These are phyloP conservation scores for Cichladusa arquata DNA, from an alignment of 2,113 vertebrate genomes.

Conservation along the genomic window DNA sequence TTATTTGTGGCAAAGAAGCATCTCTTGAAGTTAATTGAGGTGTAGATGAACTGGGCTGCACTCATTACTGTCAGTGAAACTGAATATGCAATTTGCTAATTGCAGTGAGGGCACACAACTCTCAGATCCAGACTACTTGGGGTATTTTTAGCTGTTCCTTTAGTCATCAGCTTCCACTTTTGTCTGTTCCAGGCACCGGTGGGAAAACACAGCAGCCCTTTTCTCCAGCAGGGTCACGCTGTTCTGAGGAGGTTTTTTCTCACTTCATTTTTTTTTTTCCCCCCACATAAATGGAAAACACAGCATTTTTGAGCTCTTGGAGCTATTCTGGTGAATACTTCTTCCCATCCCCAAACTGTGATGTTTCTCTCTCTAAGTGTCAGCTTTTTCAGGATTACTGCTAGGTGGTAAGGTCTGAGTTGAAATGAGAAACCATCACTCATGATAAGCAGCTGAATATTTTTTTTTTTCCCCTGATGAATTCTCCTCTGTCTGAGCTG, in stretches of 20 bases:
- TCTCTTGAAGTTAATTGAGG: not conserved
- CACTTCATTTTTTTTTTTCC: not conserved
- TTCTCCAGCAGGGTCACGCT: not conserved
- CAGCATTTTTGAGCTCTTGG: not conserved
- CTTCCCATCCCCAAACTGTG: not conserved
- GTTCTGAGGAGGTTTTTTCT: not conserved
- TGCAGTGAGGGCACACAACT: not conserved
- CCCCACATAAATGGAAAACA: not conserved
- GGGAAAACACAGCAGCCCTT: slow-evolving; percentile 12
- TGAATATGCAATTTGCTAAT: not conserved
- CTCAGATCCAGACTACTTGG: not conserved
- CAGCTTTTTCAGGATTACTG: not conserved
- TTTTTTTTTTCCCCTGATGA: not conserved
- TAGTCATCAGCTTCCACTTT: slow-evolving; percentile 19
- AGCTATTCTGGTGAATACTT: not conserved
- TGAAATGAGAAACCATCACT: not conserved
- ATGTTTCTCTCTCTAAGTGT: not conserved
- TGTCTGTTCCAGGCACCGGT: not conserved
- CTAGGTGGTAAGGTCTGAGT: not conserved
- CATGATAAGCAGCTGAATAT: not conserved
- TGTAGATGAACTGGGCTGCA: not conserved
- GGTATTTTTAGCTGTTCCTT: slow-evolving; percentile 24
- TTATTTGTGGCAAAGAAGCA: not conserved
- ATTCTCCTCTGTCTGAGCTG: not conserved
- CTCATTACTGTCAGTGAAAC: not conserved